Evolutionary conservation across 2,888 invertebrate species (phyloP), one percentile per base, ranked within the genome.

Genomic region (Oegoconia quadripuncta): DNA sequence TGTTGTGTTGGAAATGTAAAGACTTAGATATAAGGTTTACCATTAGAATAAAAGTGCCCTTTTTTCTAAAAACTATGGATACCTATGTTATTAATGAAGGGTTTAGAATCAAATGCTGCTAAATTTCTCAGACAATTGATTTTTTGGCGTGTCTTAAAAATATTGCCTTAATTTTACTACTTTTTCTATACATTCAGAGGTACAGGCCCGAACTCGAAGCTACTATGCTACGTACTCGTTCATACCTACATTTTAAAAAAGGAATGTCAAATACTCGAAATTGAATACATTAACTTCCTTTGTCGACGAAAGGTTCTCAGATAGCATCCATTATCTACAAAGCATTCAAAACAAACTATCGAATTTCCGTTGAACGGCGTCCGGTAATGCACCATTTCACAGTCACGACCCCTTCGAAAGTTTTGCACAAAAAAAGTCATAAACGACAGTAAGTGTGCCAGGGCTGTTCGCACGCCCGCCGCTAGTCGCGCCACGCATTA

Each of bases 341-440:
- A 64, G 32, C 67, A 58, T 63, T 60, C 50, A 58, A 61, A 75
- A 72, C 65, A 68, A 74, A 74, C 67, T 66, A 59, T 67, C 59
- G 56, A 67, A 71, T 71, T 66, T 70, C 49, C 45, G 52, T 40
- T 34, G 48, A 46, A 31, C 34, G 48, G 44, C 46, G 43, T 43
- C 49, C 62, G 59, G 72, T 79, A 80, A 80, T 76, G 74, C 75
- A 77, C 74, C 74, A 83, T 78, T 82, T 76, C 80, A 76, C 72
- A 74, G 81, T 82, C 82, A 83, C 84, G 86, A 83, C 69, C 72
- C 75, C 66, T n/a, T 66, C 56, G 53, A 64, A 57, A 67, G 68
- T 72, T 74, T 75, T 72, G 69, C 66, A 74, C 68, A 74, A 76
- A 76, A 74, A 43, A 77, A 68, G 62, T 65, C 50, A 54, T 64